Evolutionary conservation across 2,888 invertebrate species (phyloP).

Genomic region (Agonopterix heracliana): DNA sequence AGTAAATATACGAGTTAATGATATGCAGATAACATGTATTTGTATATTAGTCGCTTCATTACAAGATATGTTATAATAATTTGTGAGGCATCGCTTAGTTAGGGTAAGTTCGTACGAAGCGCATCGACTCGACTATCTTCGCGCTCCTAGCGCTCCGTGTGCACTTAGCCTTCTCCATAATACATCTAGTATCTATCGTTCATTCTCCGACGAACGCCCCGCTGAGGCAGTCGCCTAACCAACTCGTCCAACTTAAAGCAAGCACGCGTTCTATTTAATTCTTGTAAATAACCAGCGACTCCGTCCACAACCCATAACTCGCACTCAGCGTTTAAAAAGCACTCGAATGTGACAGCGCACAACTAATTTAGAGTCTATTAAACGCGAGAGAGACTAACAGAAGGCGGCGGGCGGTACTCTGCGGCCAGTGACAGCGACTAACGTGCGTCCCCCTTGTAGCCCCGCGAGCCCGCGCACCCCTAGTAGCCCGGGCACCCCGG

Average conservation of each 20-base stretch:
- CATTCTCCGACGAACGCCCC: conserved; percentile 16
- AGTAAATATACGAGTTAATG: conserved; percentile 53
- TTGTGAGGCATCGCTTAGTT: conserved; percentile 6
- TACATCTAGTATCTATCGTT: conserved; percentile 4
- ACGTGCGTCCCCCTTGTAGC: conserved; percentile 77
- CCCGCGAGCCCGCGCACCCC: conserved; percentile 83
- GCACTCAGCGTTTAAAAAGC: conserved; percentile 36
- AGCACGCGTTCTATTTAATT: conserved; percentile 20
- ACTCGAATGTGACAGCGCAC: conserved; percentile 35
- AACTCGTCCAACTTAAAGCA: conserved; percentile 22
- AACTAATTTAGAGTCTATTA: conserved; percentile 24
- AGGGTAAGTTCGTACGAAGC: conserved; percentile 3
- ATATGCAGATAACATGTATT: conserved; percentile 50
- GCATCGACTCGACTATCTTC: background rate
- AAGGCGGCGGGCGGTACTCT: background rate
- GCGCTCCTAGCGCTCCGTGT: background rate
- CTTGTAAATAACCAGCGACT: conserved; percentile 43
- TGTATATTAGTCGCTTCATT: conserved; percentile 49
- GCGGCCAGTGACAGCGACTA: conserved; percentile 31
- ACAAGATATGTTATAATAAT: conserved; percentile 1
- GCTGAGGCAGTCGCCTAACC: conserved; percentile 21
- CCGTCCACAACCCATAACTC: conserved; percentile 26
- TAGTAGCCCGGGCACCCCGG: conserved; percentile 78
- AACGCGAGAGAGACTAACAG: background rate
- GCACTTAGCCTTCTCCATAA: background rate